Evolutionary conservation across 2,888 invertebrate genomes (phyloP).

Genomic region (Cerceris rybyensis): DNA sequence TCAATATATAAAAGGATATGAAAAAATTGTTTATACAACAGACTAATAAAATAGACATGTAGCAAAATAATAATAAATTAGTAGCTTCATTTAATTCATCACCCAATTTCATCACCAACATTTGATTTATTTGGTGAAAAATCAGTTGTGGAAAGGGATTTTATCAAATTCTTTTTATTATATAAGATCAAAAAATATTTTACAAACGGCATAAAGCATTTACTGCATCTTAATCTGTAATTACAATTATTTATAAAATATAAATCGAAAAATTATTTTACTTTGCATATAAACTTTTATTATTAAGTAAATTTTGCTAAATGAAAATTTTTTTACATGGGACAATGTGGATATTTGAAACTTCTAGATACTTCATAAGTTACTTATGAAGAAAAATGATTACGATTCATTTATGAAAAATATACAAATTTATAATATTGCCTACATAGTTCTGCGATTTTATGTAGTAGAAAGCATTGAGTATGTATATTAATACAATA

Average conservation of each 20-base stretch:
- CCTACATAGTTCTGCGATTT: constrained; percentile 12
- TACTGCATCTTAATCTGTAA: not conserved
- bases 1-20: no score
- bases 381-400: constrained; percentile 25
- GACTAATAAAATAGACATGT: no score
- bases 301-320: not conserved
- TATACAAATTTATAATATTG: constrained; percentile 19
- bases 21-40: no score
- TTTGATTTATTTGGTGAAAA: not conserved
- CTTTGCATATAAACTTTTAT: not conserved
- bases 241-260: constrained; percentile 13
- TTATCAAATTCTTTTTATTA: constrained; percentile 19
- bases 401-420: constrained; percentile 12
- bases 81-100: no score
- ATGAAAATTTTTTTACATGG: not conserved
- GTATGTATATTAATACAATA: constrained; percentile 24
- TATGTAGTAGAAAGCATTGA: constrained; percentile 19
- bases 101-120: no score
- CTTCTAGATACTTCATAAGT: constrained; percentile 27
- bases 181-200: constrained; percentile 22
- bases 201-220: constrained; percentile 2
- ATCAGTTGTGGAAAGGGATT: not conserved
- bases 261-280: constrained; percentile 15
- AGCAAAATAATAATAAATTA: no score
- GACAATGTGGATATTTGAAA: constrained; percentile 12